phyloP scores from a whole-genome alignment of 2,797 vertebrate species.

The Prunella strophiata region DNA sequence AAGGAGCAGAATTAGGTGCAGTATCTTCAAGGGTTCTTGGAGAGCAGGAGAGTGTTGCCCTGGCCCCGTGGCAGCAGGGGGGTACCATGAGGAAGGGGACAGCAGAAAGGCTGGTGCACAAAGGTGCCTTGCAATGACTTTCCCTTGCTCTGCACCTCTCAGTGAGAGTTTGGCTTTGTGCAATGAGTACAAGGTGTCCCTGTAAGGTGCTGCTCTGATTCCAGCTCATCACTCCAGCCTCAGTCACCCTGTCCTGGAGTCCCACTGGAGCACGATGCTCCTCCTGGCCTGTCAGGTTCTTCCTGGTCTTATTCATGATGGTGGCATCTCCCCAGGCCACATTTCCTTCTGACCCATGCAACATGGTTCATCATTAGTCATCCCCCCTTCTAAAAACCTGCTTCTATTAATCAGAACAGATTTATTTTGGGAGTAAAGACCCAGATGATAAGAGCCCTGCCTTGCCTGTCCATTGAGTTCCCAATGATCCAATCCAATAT shows the following conservation, averaged over 20 bases:
- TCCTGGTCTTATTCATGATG: background rate
- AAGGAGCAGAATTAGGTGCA: background rate
- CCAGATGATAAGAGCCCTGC: background rate
- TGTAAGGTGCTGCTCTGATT: background rate
- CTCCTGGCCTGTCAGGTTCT: background rate
- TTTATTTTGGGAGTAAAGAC: background rate
- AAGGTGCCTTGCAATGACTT: background rate
- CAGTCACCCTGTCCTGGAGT: background rate
- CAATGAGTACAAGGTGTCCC: background rate
- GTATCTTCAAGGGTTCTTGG: background rate
- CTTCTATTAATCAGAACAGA: background rate
- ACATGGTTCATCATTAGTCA: background rate
- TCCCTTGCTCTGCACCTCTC: background rate
- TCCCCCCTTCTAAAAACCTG: background rate
- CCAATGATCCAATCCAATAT: background rate
- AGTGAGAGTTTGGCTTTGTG: background rate
- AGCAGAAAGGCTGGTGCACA: background rate
- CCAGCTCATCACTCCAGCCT: background rate
- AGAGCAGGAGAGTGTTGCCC: background rate
- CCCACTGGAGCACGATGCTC: background rate
- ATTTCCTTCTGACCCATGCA: background rate
- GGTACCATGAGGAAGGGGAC: rapidly evolving
- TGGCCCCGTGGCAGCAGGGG: background rate
- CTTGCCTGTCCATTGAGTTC: background rate
- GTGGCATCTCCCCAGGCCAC: background rate